These are phyloP conservation scores for Lithobates pipiens DNA, from an alignment of 2,797 vertebrate genomes.

Conservation along the genomic window DNA sequence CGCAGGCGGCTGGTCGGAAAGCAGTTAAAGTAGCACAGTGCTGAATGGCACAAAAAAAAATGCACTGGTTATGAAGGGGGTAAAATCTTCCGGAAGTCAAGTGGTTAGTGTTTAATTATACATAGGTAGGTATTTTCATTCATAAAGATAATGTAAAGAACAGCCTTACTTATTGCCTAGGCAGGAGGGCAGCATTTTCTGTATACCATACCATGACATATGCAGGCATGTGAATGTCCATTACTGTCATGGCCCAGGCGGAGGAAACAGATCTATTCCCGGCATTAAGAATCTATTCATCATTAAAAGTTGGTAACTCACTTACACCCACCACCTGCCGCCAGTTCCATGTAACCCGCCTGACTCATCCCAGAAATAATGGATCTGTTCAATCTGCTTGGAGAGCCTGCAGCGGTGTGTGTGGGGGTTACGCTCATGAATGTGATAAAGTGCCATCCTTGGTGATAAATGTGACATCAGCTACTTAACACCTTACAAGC, in stretches of 20 bases:
- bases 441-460: conserved; percentile 18
- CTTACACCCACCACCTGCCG: conserved; percentile 44
- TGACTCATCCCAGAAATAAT: conserved; percentile 50
- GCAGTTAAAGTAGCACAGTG: too few relatives aligned
- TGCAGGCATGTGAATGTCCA: too few relatives aligned
- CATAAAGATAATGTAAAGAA: too few relatives aligned
- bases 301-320: conserved; percentile 20
- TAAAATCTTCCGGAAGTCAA: too few relatives aligned
- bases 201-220: background rate
- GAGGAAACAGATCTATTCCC: background rate
- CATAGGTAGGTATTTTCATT: too few relatives aligned
- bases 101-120: too few relatives aligned
- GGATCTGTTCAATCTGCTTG: conserved; percentile 43
- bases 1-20: too few relatives aligned
- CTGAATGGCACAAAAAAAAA: too few relatives aligned
- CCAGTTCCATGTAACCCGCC: conserved; percentile 13
- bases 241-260: background rate
- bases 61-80: too few relatives aligned
- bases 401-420: conserved; percentile 21
- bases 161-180: too few relatives aligned
- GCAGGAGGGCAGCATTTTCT: too few relatives aligned
- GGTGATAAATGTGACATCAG: conserved; percentile 5
- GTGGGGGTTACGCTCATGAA: conserved; percentile 37
- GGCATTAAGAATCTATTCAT: background rate
- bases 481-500: conserved; percentile 15